phyloP scores from a whole-genome alignment of 2,888 invertebrate genomes.

The Dioctria rufipes region DNA sequence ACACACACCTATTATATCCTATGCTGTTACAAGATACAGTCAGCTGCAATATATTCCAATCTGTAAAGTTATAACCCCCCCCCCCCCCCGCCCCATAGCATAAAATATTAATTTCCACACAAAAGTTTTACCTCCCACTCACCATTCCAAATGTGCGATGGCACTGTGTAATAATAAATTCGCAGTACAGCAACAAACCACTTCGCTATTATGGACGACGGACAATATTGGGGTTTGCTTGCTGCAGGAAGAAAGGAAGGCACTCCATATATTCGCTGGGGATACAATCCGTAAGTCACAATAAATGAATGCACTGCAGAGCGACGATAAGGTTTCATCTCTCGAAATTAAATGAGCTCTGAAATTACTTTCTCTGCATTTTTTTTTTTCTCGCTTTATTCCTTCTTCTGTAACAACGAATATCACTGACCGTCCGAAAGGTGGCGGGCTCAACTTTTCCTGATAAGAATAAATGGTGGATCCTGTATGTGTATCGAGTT shows the following conservation, averaged over 20 bases:
- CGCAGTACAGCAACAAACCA: not conserved
- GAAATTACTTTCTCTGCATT: slow-evolving; percentile 61
- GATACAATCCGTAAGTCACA: slow-evolving; percentile 41
- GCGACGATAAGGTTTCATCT: slow-evolving; percentile 62
- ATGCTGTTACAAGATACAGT: not conserved
- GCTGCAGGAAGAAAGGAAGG: not conserved
- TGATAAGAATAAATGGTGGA: slow-evolving; percentile 48
- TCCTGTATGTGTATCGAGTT: too few relatives aligned
- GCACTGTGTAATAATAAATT: slow-evolving; percentile 22
- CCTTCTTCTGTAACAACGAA: slow-evolving; percentile 23
- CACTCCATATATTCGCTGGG: slow-evolving; percentile 26
- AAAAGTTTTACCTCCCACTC: slow-evolving; percentile 24
- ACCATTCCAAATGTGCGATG: not conserved
- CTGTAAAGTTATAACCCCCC: slow-evolving; percentile 35
- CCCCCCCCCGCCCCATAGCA: not conserved
- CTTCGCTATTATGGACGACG: slow-evolving; percentile 5
- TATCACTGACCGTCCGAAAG: slow-evolving; percentile 26
- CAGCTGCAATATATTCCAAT: slow-evolving; percentile 35
- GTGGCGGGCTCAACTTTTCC: slow-evolving; percentile 33
- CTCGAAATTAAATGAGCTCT: slow-evolving; percentile 63
- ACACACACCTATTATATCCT: not conserved
- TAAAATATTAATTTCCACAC: slow-evolving; percentile 51
- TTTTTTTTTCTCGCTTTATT: slow-evolving; percentile 6
- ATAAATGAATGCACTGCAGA: slow-evolving; percentile 59
- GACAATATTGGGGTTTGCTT: slow-evolving; percentile 6